Percentiles rank a stretch among this genome's conserved stretches.
Evolutionary conservation across 2,113 vertebrate genomes (phyloP).

Genomic region (Pyxicephalus adspersus): DNA sequence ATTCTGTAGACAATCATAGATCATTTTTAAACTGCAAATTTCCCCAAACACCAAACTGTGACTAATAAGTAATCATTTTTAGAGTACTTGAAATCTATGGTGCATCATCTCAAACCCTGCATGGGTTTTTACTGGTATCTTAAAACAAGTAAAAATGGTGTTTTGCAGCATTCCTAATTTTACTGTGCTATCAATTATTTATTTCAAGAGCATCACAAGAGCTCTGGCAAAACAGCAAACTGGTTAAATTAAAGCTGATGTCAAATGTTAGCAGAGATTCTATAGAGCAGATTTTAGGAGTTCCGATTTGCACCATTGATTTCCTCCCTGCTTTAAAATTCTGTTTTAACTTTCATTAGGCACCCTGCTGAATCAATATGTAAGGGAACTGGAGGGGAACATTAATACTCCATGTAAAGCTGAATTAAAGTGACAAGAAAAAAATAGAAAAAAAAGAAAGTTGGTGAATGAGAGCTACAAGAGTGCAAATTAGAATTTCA

Average conservation of each 20-base stretch:
- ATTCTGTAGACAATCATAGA: no score
- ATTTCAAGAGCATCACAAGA: neutral
- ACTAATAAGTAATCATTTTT: no score
- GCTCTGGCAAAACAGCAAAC: neutral
- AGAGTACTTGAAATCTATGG: no score
- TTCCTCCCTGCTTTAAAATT: conserved; percentile 13
- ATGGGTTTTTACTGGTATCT: no score
- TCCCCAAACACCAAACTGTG: no score
- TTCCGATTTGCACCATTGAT: conserved; percentile 36
- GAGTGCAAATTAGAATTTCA: conserved; percentile 39
- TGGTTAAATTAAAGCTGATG: conserved; percentile 17
- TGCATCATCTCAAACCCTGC: no score
- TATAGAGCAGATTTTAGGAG: conserved; percentile 12
- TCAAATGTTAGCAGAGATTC: neutral
- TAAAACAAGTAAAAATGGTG: no score
- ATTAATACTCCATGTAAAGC: conserved; percentile 5
- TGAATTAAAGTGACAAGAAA: neutral
- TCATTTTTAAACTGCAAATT: no score
- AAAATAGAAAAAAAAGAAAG: neutral
- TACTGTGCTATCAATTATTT: conserved; percentile 20
- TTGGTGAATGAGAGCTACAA: conserved; percentile 19
- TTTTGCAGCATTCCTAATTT: neutral
- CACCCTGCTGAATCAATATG: conserved; percentile 28
- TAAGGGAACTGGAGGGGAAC: conserved; percentile 20
- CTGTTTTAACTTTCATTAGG: conserved; percentile 40